Conservation (phyloP, 2,888 invertebrate species). For the Drosophila paranaensis region DNA sequence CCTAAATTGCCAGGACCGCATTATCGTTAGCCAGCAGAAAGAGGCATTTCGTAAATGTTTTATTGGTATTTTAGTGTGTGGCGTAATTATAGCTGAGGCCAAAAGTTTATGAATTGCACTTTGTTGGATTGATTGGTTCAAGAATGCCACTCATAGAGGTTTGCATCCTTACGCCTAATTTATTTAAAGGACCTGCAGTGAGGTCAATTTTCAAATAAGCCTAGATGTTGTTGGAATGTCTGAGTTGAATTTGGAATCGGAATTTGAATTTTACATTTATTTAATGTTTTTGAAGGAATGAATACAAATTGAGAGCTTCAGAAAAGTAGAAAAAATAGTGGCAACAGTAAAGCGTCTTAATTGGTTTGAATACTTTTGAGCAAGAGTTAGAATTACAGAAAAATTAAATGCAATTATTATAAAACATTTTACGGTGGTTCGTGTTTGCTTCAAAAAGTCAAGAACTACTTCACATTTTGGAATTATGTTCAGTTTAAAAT, state of each 20-base stretch:
- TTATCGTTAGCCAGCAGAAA: background rate
- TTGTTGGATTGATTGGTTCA: slow-evolving; percentile 33
- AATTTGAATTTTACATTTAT: background rate
- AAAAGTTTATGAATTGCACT: slow-evolving; percentile 63
- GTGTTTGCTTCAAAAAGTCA: too few species aligned
- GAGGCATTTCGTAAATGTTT: slow-evolving; percentile 51
- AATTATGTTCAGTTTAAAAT: too few species aligned
- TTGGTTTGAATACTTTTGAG: too few species aligned
- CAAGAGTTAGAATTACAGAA: too few species aligned
- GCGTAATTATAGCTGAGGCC: slow-evolving; percentile 43
- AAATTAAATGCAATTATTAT: too few species aligned
- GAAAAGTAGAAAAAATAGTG: background rate
- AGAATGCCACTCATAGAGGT: background rate
- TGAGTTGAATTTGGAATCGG: background rate
- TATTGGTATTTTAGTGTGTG: slow-evolving; percentile 34
- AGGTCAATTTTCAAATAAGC: background rate
- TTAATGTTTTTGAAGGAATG: background rate
- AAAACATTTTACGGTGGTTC: too few species aligned
- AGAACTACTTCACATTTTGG: too few species aligned
- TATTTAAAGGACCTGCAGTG: background rate
- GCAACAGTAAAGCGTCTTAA: background rate
- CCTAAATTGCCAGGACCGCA: slow-evolving; percentile 16
- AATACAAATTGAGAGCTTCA: too few species aligned
- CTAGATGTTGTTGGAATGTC: background rate
- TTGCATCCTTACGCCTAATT: background rate